These are phyloP conservation scores for Shargacucullia verbasci DNA, from an alignment of 2,888 invertebrate species.

Conservation along the genomic window DNA sequence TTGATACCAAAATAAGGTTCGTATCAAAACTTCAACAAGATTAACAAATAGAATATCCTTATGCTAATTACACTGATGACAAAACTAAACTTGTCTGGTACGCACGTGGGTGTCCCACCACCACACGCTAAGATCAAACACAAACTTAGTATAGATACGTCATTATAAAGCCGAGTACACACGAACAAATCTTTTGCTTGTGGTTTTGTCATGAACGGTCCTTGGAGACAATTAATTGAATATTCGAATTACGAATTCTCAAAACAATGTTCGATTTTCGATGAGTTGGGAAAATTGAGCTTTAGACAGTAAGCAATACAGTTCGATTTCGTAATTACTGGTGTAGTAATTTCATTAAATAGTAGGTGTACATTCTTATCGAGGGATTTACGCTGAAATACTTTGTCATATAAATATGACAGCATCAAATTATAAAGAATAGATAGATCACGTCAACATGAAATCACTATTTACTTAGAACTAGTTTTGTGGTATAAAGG, in stretches of 20 bases:
- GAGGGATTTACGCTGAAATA: conserved; percentile 5
- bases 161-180: conserved; percentile 30
- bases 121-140: conserved; percentile 46
- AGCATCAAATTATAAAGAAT: conserved; percentile 10
- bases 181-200: background rate
- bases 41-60: conserved; percentile 24
- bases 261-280: background rate
- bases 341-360: conserved; percentile 10
- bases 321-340: background rate
- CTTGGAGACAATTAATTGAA: background rate
- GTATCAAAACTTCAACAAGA: conserved; percentile 11
- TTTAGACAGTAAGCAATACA: background rate
- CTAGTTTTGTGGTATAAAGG: conserved; percentile 3
- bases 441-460: conserved; percentile 4
- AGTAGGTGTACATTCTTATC: conserved; percentile 7
- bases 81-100: conserved; percentile 29
- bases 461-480: conserved; percentile 26
- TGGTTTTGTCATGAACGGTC: background rate
- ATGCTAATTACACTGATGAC: conserved; percentile 38
- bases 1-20: background rate
- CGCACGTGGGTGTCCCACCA: conserved; percentile 46
- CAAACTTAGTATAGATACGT: conserved; percentile 20
- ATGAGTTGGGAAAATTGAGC: background rate
- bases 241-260: background rate
- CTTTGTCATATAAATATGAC: conserved; percentile 40